A percentile compares a stretch with the other conserved stretches of the same genome.
phyloP scores from a whole-genome alignment of 1,140 invertebrate species.

The Reticulitermes speratus region DNA sequence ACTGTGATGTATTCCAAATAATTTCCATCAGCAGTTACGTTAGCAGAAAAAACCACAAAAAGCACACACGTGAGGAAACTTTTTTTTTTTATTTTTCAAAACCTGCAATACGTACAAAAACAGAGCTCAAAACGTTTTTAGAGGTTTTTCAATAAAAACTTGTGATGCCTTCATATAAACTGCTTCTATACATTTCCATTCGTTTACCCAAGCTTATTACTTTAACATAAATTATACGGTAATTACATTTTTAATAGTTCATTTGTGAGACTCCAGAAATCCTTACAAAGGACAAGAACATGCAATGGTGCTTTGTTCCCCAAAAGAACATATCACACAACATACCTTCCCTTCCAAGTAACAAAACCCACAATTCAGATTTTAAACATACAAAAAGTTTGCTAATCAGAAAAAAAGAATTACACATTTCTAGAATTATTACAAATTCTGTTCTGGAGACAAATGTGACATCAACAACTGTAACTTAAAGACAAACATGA shows the following conservation, averaged over 20 bases:
- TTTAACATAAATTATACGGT: slow-evolving; percentile 25
- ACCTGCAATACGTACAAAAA: background rate
- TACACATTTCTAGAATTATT: slow-evolving; percentile 9
- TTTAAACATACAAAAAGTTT: background rate
- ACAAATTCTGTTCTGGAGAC: background rate
- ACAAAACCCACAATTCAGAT: background rate
- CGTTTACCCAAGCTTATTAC: background rate
- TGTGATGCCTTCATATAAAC: background rate
- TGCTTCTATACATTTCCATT: background rate
- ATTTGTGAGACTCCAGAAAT: slow-evolving; percentile 4
- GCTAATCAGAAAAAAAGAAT: background rate
- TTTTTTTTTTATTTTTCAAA: background rate
- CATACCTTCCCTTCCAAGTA: background rate
- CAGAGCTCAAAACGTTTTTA: background rate
- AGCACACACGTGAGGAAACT: background rate
- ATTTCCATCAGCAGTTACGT: background rate
- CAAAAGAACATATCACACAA: slow-evolving; percentile 3
- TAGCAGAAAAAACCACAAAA: background rate
- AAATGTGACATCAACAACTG: background rate
- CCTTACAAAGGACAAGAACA: slow-evolving; percentile 24
- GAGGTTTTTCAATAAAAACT: background rate
- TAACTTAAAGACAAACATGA: background rate
- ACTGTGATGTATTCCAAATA: slow-evolving; percentile 1
- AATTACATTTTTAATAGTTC: slow-evolving; percentile 18
- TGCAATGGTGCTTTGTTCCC: slow-evolving; percentile 11